These are phyloP conservation scores for Dasyprocta punctata DNA, from an alignment of 2,113 vertebrate genomes.

Conservation along the genomic window DNA sequence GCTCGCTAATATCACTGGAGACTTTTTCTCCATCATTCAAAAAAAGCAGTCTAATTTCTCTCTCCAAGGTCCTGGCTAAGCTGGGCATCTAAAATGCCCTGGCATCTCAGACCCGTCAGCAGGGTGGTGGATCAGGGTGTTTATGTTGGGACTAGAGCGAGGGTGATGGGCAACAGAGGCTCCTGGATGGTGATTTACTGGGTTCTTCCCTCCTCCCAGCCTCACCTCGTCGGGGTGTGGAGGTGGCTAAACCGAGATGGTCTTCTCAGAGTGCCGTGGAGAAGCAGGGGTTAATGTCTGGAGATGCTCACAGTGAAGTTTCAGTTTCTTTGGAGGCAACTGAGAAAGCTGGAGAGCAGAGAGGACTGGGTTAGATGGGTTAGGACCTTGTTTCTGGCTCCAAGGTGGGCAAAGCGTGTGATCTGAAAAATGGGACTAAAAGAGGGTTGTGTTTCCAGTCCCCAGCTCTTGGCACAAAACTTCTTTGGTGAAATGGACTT, in stretches of 20 bases:
- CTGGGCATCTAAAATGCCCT: neutral
- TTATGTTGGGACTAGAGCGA: neutral
- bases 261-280: neutral
- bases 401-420: neutral
- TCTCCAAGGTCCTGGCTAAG: neutral
- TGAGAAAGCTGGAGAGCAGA: neutral
- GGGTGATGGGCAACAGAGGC: neutral
- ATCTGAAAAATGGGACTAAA: slow-evolving; percentile 64
- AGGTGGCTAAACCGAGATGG: neutral
- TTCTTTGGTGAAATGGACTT: neutral
- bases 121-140: neutral
- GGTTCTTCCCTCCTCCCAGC: neutral
- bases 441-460: neutral
- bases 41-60: neutral
- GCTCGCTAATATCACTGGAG: neutral
- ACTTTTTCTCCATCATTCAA: neutral
- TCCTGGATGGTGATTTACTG: neutral
- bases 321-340: neutral
- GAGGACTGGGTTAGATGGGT: neutral
- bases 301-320: neutral
- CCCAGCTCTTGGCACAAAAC: neutral
- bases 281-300: slow-evolving; percentile 49
- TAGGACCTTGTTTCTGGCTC: neutral
- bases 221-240: neutral
- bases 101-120: neutral